Evolutionary conservation across 2,888 invertebrate species (phyloP).

Genomic region (Orgyia antiqua): DNA sequence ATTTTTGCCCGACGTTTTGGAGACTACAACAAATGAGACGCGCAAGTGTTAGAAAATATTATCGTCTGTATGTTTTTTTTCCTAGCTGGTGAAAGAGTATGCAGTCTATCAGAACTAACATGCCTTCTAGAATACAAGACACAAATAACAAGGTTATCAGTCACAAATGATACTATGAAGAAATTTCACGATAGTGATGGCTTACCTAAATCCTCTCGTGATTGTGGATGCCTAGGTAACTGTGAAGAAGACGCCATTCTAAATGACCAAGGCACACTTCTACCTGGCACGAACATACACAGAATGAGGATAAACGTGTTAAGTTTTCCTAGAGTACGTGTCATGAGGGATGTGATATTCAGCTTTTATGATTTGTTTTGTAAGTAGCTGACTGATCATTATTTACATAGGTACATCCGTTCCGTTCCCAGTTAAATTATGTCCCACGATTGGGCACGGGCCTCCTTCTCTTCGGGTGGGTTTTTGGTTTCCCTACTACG

Average conservation of each 20-base stretch:
- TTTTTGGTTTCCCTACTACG: no score
- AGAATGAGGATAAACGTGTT: constrained; percentile 72
- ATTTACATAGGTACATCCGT: no score
- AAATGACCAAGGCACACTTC: constrained; percentile 45
- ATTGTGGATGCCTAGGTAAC: constrained; percentile 54
- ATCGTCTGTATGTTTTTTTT: no score
- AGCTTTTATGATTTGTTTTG: constrained; percentile 84
- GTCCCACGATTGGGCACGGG: no score
- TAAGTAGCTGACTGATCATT: no score
- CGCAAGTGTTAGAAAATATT: no score
- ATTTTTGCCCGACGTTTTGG: no score
- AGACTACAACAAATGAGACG: no score
- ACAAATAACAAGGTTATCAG: constrained; percentile 48
- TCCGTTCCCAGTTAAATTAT: no score
- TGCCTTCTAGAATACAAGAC: constrained; percentile 50
- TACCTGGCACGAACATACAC: constrained; percentile 32
- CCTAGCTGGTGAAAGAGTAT: constrained; percentile 55
- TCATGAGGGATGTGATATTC: constrained; percentile 83
- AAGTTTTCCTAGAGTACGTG: constrained; percentile 82
- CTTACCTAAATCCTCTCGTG: constrained; percentile 44
- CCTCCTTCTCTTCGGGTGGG: no score
- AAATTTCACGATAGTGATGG: constrained; percentile 26
- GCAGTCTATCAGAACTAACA: constrained; percentile 48
- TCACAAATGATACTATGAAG: constrained; percentile 34
- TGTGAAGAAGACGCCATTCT: constrained; percentile 57